Evolutionary conservation across 2,797 vertebrate species (phyloP).

Genomic region (Aeoliscus strigatus): DNA sequence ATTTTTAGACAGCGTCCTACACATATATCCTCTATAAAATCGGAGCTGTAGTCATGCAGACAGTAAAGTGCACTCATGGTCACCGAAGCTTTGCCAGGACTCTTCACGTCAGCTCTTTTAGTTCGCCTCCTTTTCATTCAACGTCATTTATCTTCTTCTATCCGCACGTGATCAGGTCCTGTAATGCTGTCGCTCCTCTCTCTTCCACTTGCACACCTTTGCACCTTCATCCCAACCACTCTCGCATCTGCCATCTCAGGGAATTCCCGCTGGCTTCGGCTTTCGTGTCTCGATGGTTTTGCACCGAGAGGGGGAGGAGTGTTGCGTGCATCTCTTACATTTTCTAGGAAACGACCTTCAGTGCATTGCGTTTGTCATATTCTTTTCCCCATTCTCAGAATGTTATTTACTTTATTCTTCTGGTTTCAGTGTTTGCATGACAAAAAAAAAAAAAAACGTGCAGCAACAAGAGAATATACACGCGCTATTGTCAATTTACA

Average conservation of each 20-base stretch:
- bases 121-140: not conserved
- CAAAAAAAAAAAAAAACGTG: no score
- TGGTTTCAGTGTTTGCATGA: not conserved
- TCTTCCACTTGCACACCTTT: constrained; percentile 11
- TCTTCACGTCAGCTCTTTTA: not conserved
- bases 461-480: no score
- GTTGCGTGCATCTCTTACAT: constrained; percentile 4
- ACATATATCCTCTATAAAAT: constrained; percentile 10
- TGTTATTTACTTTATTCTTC: no score
- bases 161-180: not conserved
- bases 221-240: constrained; percentile 12
- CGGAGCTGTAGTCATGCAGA: constrained; percentile 25
- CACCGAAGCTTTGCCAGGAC: constrained; percentile 1
- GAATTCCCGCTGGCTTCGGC: constrained; percentile 16
- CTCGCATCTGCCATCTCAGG: constrained; percentile 11
- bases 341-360: constrained; percentile 4
- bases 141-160: not conserved
- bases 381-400: no score
- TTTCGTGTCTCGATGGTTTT: constrained; percentile 11
- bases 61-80: constrained; percentile 20
- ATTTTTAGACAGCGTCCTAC: constrained; percentile 18
- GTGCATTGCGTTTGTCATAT: not conserved
- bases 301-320: not conserved
- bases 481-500: no score
- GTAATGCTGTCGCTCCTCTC: not conserved